These are phyloP conservation scores for Esox niger DNA, from an alignment of 2,113 vertebrate genomes.

Conservation along the genomic window DNA sequence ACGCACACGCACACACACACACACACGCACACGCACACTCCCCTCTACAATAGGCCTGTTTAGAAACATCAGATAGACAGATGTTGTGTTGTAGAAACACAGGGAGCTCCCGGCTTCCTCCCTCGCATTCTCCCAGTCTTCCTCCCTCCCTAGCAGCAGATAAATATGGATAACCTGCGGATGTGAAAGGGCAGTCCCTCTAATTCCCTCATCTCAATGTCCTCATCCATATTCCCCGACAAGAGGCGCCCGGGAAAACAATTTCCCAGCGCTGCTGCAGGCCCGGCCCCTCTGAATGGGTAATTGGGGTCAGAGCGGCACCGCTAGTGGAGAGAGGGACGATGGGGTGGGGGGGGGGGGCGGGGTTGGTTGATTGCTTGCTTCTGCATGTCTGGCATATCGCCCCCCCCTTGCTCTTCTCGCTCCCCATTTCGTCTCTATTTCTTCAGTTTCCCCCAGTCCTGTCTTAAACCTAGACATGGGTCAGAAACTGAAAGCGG, in stretches of 20 bases:
- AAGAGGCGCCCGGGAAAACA: conserved; percentile 30
- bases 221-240: conserved; percentile 69
- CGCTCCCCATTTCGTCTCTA: conserved; percentile 35
- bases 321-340: conserved; percentile 60
- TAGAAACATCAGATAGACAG: too few relatives aligned
- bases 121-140: too few relatives aligned
- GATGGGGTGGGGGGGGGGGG: conserved; percentile 27
- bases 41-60: too few relatives aligned
- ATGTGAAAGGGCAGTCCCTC: conserved; percentile 53
- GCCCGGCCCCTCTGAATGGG: conserved; percentile 74
- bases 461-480: too few relatives aligned
- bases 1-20: too few relatives aligned
- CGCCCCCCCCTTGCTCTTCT: conserved; percentile 22
- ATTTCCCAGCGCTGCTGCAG: conserved; percentile 26
- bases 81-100: too few relatives aligned
- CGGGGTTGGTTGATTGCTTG: conserved; percentile 49
- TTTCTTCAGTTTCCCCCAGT: conserved; percentile 9
- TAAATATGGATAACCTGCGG: too few relatives aligned
- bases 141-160: neutral
- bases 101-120: too few relatives aligned
- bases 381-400: conserved; percentile 52
- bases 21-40: too few relatives aligned
- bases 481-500: neutral
- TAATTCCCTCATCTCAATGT: conserved; percentile 65
- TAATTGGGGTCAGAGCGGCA: conserved; percentile 76